Base-by-base conservation (phyloP, 2,113 vertebrate genomes). In the Natator depressus region DNA sequence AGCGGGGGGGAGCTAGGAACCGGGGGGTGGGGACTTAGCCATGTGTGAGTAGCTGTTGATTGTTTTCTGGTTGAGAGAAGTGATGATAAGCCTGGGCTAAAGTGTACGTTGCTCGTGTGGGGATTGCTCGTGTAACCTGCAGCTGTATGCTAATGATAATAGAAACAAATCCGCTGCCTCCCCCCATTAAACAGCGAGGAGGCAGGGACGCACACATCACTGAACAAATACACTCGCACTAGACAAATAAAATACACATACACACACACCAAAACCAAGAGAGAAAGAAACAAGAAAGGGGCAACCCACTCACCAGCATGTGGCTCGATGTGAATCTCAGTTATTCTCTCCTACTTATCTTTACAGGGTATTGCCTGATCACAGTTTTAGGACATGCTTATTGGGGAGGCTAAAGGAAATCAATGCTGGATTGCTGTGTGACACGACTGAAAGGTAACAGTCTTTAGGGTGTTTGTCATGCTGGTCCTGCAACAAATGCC, bases 61-160 rank as follows among this genome's bases (percentile, higher is more conserved):
- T 97, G 97, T 97, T 95, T 96, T 96, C 96, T 95, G 97, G 90
- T 89, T 80, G 96, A 95, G 96, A 93, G 96, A 90, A 93, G 96
- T 87, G 97, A 83, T 90, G 98, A 96, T 97, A 95, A 97, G 96
- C 96, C 90, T 80, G 80, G 97, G 93, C 94, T 97, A 84, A 92
- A 97, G 98, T 93, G 94, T 92, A 98, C 97, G 91, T 97, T 57
- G 88, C 94, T 85, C 62, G 78, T 11, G 57, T 17, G 96, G 89
- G 83, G 96, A 75, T 85, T 83, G 90, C 85, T 84, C 35, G 82
- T 84, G 95, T 91, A 95, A 92, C 97, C 94, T 89, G 98, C 99
- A 99, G 99, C 99, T 99, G 99, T 99, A 99, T 99, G 99, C 98
- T 99, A 99, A 99, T 99, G 20, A 82, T 54, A 82, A 47, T 91